Evolutionary conservation across 2,888 invertebrate species (phyloP), one percentile per base, ranked within the genome.

Genomic region (Chymomyza amoena): DNA sequence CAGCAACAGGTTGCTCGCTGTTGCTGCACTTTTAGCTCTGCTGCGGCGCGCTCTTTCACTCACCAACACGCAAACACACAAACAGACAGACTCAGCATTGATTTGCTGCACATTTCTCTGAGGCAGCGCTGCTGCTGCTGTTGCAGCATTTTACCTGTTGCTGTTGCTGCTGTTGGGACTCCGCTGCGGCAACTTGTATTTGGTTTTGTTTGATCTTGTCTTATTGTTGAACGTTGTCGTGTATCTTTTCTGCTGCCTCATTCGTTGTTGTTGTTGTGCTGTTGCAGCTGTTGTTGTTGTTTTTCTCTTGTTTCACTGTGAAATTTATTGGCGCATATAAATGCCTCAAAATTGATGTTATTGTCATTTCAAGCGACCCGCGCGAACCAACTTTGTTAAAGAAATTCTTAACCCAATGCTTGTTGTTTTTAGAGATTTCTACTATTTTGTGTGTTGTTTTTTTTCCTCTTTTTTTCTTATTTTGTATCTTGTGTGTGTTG

Each of bases 281-380:
- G 39, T 68, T 65, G 69, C 62, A 61, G 59, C 67, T n/a, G 54
- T 64, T 61, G 71, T 51, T 69, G 56, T 64, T 71, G 70, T 60
- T 68, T 64, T 67, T 80, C 79, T 78, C 74, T 75, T 79, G 73
- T 84, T 81, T 81, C 77, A 76, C 76, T 70, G 75, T 79, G 77
- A 83, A 85, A 85, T 85, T 85, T 85, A 85, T 85, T 85, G 87
- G 85, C 85, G 89, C 89, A 85, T 85, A 85, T 85, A 85, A 88
- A 85, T 85, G 87, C 87, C 80, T 88, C 79, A 77, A 88, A 85
- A 88, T 88, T 87, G 80, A 88, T 85, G 89, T 85, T 87, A 87
- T 88, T 85, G 89, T 88, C 85, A 85, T 80, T 87, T 73, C 70
- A 13, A 45, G 39, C 39, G 36, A 45, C 50, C 57, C 56, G 65